Evolutionary conservation across 2,113 vertebrate species (phyloP), one percentile per base, ranked within the genome.

Genomic region (Alosa alosa): DNA sequence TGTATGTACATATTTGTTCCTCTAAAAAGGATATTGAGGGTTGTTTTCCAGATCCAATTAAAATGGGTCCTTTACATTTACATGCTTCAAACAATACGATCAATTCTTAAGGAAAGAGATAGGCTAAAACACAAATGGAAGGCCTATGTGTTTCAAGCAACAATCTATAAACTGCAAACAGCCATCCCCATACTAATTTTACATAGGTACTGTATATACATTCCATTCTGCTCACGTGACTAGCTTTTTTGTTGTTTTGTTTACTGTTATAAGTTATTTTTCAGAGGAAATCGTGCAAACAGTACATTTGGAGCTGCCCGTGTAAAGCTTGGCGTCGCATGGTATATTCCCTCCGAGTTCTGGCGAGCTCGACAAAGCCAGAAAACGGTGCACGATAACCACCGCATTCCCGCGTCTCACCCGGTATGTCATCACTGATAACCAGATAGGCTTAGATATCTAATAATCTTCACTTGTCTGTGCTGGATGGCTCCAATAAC

Each of bases 371-470:
- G 36, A 78, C 72, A 78, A 78, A 78, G 72, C 72, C 31, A 78
- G 72, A 78, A 31, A 18, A 5, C 25, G 1, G 72, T 39, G 25
- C 31, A 11, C 2, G 72, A 78, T 78, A 78, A 78, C 72, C 72
- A 78, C 72, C 72, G 72, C 72, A 78, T 78, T 78, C 72, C 64
- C 31, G 13, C 10, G 72, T 78, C 72, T 78, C 72, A 78, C 72
- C 36, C 72, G 36, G 1, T 15, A 78, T 39, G 36, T 1, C 31
- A 5, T 15, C 72, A 13, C 72, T 78, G 72, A 78, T 78, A 78
- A 39, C 17, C 22, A 68, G 64, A 68, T 11, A 68, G 22, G n/a
- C 10, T 11, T 9, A 39, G 72, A 78, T 78, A 78, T 41, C 72
- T 17, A 78, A 78, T 13, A 60, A 6, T 60, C 55, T 60, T 57